Evolutionary conservation across 1,140 invertebrate genomes (phyloP), one percentile per base, ranked within the genome.

Genomic region (Zaprionus tsacasi): DNA sequence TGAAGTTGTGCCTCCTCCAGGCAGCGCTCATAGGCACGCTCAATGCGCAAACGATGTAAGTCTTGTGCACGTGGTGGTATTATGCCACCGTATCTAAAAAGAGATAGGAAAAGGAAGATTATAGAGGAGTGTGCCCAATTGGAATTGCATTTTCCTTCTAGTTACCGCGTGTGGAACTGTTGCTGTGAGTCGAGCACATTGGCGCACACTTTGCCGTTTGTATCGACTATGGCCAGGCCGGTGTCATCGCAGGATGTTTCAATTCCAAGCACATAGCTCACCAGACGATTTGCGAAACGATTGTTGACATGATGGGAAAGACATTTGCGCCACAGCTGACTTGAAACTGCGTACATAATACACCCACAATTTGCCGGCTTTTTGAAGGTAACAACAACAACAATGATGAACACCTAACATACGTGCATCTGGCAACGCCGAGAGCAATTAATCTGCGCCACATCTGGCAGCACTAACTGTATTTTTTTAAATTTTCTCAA

Each of bases 241-340:
- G 98, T 99, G 92, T 99, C 99, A 94, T 99, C 99, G 93, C 98
- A 99, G 79, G 98, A 99, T n/a, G 98, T 99, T 95, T 99, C 99
- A 78, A 99, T 99, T 8, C 98, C 99, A 70, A 99, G 55, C 10
- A 92, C 80, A 74, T 89, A 83, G 61, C 78, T 83, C 8, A 85
- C 15, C 17, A 57, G 15, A 7, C 83, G 78, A n/a, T 17, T 15
- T 11, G 25, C 30, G 30, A 15, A 0, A 2, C 30, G 36, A 10
- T 17, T 27, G 15, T 27, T 40, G 25, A 35, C 33, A 35, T 8
- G 33, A 0, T 10, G 7, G 35, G 30, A n/a, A 12, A 40, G 11
- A 3, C n/a, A 27, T 69, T 38, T 35, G 1, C 54, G 54, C 7
- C 40, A 3, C 35, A 64, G 21, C 33, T 33, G 52, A n/a, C 15